phyloP scores from a whole-genome alignment of 2,888 invertebrate genomes.

The Pammene fasciana region DNA sequence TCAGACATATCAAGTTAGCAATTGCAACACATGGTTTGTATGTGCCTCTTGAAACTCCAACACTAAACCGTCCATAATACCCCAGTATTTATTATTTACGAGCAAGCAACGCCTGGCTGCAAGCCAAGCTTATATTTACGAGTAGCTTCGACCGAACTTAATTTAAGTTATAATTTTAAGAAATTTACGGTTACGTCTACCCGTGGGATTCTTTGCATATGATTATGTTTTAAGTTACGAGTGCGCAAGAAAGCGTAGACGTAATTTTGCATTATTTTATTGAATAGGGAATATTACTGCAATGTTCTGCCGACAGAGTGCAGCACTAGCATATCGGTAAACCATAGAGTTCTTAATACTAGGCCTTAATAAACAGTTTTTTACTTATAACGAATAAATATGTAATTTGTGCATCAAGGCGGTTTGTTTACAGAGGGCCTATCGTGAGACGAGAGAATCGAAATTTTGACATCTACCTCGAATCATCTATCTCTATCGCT shows the following conservation, averaged over 20 bases:
- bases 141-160: conserved; percentile 14
- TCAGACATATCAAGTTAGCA: background rate
- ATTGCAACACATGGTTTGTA: background rate
- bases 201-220: conserved; percentile 20
- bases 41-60: conserved; percentile 3
- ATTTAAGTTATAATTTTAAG: conserved; percentile 37
- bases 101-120: conserved; percentile 26
- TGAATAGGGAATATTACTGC: background rate
- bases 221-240: background rate
- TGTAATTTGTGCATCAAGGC: too few species aligned
- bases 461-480: too few species aligned
- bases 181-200: conserved; percentile 10
- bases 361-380: too few species aligned
- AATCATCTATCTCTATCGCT: too few species aligned
- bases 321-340: too few species aligned
- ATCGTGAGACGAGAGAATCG: too few species aligned
- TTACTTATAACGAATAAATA: too few species aligned
- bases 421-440: too few species aligned
- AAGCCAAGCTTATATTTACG: conserved; percentile 17
- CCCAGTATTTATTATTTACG: conserved; percentile 26
- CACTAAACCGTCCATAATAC: conserved; percentile 15
- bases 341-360: too few species aligned
- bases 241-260: background rate
- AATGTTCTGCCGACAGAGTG: too few species aligned
- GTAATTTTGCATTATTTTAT: background rate